Evolutionary conservation across 1,140 invertebrate species (phyloP), one percentile per base, ranked within the genome.

Genomic region (Procambarus virginalis): DNA sequence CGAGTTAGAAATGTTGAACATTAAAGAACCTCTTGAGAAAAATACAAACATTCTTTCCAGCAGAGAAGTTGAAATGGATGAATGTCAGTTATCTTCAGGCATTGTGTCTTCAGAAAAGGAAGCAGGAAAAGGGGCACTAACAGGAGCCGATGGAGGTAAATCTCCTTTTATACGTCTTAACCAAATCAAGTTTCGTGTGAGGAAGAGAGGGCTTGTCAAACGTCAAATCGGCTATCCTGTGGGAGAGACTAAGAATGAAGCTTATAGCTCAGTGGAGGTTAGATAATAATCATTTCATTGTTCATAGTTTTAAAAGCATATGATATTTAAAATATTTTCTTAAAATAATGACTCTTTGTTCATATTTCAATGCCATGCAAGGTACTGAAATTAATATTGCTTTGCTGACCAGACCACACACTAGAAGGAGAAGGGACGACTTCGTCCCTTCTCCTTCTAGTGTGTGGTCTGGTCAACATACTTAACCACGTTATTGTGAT

Each of bases 111-210:
- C 73, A 22, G 60, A n/a, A 14, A 85, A 48, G 55, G 49, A 76
- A n/a, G n/a, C 49, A 34, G 55, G 22, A 10, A 77, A 64, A 17
- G 82, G 70, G 20, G 17, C 49, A 9, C 5, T 46, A 10, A 46
- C 48, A 10, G 58, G 22, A 45, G 51, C 4, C 8, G n/a, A 60
- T 3, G 55, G n/a, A 45, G 79, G 55, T 3, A 87, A 87, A 22
- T 80, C 85, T 8, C 85, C 77, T 3, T 87, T 87, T 80, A n/a
- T 87, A 10, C 58, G 55, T 3, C 55, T 87, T 34, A 87, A 87
- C n/a, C 77, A 87, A 55, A 87, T 87, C 34, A 87, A 87, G 60
- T 87, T 87, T 14, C 45, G 85, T n/a, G 85, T 87, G 17, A 14
- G 85, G 77, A 87, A 87, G 46, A 79, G 70, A 22, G 77, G 77